These are phyloP conservation scores for Leptinotarsa texana DNA, from an alignment of 1,140 invertebrate species.

Conservation along the genomic window DNA sequence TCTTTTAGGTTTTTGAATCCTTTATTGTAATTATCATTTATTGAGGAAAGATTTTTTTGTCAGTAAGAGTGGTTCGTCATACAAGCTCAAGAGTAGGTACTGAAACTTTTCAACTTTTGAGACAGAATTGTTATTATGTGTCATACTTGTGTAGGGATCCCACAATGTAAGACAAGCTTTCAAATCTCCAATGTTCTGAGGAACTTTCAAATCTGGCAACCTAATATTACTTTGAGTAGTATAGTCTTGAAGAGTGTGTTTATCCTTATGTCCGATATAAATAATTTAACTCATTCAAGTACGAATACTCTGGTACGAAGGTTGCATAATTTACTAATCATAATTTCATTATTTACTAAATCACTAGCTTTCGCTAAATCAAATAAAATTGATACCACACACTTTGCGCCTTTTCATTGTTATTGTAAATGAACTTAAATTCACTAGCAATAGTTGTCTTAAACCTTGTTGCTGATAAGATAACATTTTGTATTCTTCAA, in stretches of 20 bases:
- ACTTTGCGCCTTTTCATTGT: no score
- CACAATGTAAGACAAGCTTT: not conserved
- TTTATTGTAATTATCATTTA: conserved; percentile 8
- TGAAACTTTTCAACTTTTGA: not conserved
- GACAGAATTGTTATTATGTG: not conserved
- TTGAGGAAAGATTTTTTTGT: not conserved
- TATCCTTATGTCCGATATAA: no score
- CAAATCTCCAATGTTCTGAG: not conserved
- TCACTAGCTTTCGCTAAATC: no score
- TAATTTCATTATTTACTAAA: no score
- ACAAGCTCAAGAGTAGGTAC: not conserved
- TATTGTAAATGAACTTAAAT: no score
- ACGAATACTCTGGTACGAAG: no score
- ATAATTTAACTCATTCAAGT: no score
- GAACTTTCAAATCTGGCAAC: not conserved
- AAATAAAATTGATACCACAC: no score
- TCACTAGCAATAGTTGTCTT: no score
- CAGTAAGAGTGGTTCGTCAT: not conserved
- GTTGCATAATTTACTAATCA: no score
- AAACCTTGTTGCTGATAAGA: no score
- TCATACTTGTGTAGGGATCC: not conserved
- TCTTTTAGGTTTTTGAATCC: not conserved
- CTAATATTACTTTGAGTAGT: not conserved
- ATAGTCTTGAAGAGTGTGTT: not conserved
- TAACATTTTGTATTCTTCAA: no score